phyloP scores from a whole-genome alignment of 2,888 invertebrate species.

The Mythimna albipuncta region DNA sequence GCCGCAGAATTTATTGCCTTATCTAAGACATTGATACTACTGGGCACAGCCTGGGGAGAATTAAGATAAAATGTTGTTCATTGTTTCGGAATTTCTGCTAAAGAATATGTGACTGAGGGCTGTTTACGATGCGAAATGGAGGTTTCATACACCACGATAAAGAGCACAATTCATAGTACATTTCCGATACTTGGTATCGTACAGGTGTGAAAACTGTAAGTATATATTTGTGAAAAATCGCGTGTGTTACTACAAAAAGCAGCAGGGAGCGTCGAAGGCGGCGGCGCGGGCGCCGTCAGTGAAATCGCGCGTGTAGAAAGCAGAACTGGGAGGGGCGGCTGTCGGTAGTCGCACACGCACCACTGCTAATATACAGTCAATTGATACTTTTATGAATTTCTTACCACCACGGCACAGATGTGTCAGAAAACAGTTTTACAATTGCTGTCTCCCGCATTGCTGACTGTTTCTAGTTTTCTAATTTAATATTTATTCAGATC shows the following conservation, averaged over 20 bases:
- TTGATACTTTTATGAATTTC: slow-evolving; percentile 63
- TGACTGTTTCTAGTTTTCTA: slow-evolving; percentile 35
- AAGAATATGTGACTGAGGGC: slow-evolving; percentile 45
- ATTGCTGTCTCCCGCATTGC: slow-evolving; percentile 9
- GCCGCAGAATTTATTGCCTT: slow-evolving; percentile 84
- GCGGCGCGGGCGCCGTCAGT: slow-evolving; percentile 77
- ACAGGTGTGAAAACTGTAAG: slow-evolving; percentile 75
- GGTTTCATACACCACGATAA: neutral
- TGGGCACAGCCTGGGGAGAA: slow-evolving; percentile 64
- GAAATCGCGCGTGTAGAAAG: slow-evolving; percentile 90
- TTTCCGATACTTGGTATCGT: slow-evolving; percentile 57
- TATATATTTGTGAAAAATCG: slow-evolving; percentile 82
- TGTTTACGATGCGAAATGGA: slow-evolving; percentile 34
- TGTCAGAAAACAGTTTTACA: slow-evolving; percentile 30
- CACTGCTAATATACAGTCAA: slow-evolving; percentile 71
- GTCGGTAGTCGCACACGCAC: slow-evolving; percentile 76
- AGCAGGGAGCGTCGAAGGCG: slow-evolving; percentile 56
- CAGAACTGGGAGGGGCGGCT: slow-evolving; percentile 86
- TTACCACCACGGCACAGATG: slow-evolving; percentile 30
- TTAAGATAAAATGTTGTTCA: slow-evolving; percentile 68
- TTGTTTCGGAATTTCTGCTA: slow-evolving; percentile 59
- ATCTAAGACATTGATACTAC: slow-evolving; percentile 78
- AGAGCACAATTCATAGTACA: slow-evolving; percentile 19
- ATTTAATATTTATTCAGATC: slow-evolving; percentile 36
- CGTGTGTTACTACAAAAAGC: slow-evolving; percentile 80